These are phyloP conservation scores for Podiceps cristatus DNA, from an alignment of 2,113 vertebrate genomes.

Conservation along the genomic window DNA sequence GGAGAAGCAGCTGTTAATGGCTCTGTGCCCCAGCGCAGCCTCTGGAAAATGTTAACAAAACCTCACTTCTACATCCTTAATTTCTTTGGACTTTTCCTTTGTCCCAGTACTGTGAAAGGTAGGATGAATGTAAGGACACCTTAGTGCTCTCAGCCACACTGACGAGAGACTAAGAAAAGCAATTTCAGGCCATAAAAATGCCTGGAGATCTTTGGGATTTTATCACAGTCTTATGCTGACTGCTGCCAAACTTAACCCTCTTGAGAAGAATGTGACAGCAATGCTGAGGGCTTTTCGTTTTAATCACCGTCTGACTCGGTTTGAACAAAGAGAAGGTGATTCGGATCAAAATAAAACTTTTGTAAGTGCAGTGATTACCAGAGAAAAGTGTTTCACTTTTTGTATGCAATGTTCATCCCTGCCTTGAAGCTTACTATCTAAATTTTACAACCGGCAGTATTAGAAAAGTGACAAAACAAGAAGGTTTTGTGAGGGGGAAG, in stretches of 20 bases:
- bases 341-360: not conserved
- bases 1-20: not conserved
- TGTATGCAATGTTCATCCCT: rapidly evolving
- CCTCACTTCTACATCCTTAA: not conserved
- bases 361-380: not conserved
- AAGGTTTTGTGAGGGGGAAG: not conserved
- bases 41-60: not conserved
- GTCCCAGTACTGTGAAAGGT: not conserved
- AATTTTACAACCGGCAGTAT: not conserved
- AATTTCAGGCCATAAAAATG: not conserved
- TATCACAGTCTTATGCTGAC: not conserved
- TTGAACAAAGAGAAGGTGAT: not conserved
- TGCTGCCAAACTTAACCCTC: not conserved
- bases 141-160: not conserved
- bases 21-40: not conserved
- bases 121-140: not conserved
- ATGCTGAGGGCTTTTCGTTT: not conserved
- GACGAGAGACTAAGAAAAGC: not conserved
- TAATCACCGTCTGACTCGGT: rapidly evolving
- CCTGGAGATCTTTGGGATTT: not conserved
- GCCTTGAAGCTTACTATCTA: not conserved
- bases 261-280: not conserved
- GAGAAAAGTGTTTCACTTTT: not conserved
- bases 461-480: not conserved
- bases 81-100: not conserved